These are phyloP conservation scores for Oophaga pumilio DNA, from an alignment of 2,113 vertebrate genomes.

Conservation along the genomic window DNA sequence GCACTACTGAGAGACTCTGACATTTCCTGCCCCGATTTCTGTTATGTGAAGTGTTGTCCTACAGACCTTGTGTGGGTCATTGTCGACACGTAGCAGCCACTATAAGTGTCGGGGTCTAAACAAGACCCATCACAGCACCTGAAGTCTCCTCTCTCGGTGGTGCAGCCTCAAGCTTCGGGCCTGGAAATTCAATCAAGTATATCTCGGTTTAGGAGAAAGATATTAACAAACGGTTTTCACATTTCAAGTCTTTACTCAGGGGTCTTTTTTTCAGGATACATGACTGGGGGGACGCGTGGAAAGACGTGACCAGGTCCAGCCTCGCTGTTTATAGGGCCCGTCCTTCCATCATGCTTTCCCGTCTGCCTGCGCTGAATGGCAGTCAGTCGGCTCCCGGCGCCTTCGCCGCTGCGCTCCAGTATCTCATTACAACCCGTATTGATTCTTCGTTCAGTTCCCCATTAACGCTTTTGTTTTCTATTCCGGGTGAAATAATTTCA, in stretches of 20 bases:
- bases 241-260: background rate
- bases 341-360: background rate
- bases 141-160: background rate
- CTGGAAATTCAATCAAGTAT: background rate
- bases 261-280: background rate
- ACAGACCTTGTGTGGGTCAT: background rate
- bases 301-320: background rate
- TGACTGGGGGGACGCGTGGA: background rate
- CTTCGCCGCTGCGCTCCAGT: background rate
- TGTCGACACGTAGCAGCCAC: no score
- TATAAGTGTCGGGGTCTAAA: no score
- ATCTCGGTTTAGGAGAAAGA: background rate
- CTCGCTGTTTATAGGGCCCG: background rate
- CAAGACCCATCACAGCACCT: no score
- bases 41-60: background rate
- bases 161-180: background rate
- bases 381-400: background rate
- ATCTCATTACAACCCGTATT: conserved; percentile 25
- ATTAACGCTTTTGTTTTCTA: conserved; percentile 16
- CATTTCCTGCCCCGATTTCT: no score
- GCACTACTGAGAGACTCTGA: background rate
- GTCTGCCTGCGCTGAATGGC: background rate
- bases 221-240: background rate
- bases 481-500: background rate
- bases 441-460: background rate